Evolutionary conservation across 2,113 vertebrate species (phyloP), one percentile per base, ranked within the genome.

Genomic region (Ophthalmotilapia sp.): DNA sequence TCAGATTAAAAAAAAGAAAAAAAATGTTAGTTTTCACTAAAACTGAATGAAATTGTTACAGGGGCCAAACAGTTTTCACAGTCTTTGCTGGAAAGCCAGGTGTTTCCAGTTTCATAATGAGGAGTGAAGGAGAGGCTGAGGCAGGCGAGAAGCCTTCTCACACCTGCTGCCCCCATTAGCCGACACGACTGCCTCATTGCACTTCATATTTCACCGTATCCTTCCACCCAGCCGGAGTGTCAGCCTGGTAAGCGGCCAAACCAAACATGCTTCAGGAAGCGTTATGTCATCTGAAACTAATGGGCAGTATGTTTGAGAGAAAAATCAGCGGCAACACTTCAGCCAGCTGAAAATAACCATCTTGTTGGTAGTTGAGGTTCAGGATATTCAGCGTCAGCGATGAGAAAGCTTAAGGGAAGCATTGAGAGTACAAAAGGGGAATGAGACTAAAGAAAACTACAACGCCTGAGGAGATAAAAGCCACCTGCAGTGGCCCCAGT

Each of bases 121-220:
- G 49, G 87, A 89, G 36, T 88, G 94, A 95, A 68, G 83, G 13
- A 91, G 86, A 85, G 83, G 79, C 54, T 60, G n/a, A 79, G 90
- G 83, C 90, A 91, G 80, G 88, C 89, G 62, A 90, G 75, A 54
- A 84, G 85, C 87, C 82, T 80, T 56, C 65, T 89, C 86, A 92
- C 94, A 96, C 94, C 94, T 96, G 95, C 90, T 94, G 85, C 87
- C 77, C 85, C 21, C 65, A 33, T 12, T 49, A 9, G 56, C 88
- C 70, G 58, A 77, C 88, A 79, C 83, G n/a, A 83, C 84, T 81
- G 84, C 58, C 82, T 89, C 84, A 92, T 90, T 90, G 82, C 82
- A 85, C 85, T 77, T 86, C 56, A 45, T 83, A 53, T 86, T 31
- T 77, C 62, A 79, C 80, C 68, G 13, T 80, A 87, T 89, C 82